Evolutionary conservation across 2,888 invertebrate genomes (phyloP).

Genomic region (Drosophila aldrichi): DNA sequence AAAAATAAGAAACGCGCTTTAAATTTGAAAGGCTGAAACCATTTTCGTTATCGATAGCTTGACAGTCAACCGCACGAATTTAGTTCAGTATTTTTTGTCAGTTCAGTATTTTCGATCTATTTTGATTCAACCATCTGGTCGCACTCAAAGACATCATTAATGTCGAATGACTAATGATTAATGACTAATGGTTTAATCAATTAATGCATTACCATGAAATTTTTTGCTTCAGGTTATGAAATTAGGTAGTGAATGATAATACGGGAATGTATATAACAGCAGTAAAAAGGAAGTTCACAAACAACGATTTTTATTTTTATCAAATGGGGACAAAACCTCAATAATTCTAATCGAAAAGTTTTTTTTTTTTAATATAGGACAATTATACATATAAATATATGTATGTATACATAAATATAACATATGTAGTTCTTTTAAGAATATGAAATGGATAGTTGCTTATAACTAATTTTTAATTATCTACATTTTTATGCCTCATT

Average conservation of each 20-base stretch:
- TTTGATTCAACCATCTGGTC: background rate
- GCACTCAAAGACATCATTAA: background rate
- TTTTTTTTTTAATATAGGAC: background rate
- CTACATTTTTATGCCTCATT: background rate
- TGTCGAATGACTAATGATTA: conserved; percentile 4
- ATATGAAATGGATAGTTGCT: background rate
- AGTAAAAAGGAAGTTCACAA: background rate
- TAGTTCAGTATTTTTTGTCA: background rate
- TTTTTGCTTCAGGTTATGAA: background rate
- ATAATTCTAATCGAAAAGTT: background rate
- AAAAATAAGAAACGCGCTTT: background rate
- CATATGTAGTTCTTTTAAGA: too few species aligned
- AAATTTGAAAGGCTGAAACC: background rate
- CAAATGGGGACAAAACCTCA: background rate
- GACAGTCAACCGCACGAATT: background rate
- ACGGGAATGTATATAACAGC: background rate
- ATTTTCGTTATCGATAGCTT: background rate
- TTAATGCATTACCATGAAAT: conserved; percentile 2
- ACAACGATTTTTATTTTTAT: background rate
- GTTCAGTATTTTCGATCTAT: background rate
- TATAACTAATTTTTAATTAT: background rate
- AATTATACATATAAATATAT: background rate
- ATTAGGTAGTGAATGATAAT: background rate
- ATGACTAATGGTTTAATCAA: conserved; percentile 10
- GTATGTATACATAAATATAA: background rate